Percentiles rank a stretch among this genome's conserved stretches.
phyloP scores from a whole-genome alignment of 2,797 vertebrate species.

The Lepilemur ruficaudatus region DNA sequence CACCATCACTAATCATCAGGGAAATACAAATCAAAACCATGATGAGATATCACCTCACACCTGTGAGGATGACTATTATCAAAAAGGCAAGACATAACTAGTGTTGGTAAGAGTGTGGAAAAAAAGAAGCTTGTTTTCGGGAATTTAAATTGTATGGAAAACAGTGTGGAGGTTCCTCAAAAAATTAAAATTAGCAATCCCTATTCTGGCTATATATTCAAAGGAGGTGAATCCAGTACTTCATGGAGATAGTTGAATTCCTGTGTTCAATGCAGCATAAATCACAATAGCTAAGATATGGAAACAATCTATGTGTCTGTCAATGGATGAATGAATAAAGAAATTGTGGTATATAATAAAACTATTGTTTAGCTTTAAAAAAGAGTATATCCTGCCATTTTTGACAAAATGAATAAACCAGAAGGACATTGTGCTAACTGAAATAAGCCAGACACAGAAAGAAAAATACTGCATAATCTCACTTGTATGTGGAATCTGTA shows the following conservation, averaged over 20 bases:
- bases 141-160: neutral
- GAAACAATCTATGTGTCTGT: neutral
- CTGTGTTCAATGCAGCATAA: neutral
- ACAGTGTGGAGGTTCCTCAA: neutral
- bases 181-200: neutral
- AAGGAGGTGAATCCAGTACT: neutral
- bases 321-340: neutral
- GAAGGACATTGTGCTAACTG: neutral
- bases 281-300: neutral
- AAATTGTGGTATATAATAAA: neutral
- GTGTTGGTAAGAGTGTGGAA: neutral
- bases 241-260: neutral
- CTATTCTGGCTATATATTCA: neutral
- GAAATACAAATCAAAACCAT: neutral
- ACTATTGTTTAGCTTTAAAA: neutral
- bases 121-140: neutral
- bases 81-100: neutral
- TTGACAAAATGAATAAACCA: neutral
- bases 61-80: neutral
- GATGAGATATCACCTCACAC: neutral
- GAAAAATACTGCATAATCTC: neutral
- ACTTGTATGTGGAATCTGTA: neutral
- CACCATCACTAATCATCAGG: neutral
- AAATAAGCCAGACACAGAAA: neutral
- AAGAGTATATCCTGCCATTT: neutral